Percentiles rank a stretch among this genome's conserved stretches.
phyloP scores from a whole-genome alignment of 1,140 invertebrate species.

The Cydia strobilella region DNA sequence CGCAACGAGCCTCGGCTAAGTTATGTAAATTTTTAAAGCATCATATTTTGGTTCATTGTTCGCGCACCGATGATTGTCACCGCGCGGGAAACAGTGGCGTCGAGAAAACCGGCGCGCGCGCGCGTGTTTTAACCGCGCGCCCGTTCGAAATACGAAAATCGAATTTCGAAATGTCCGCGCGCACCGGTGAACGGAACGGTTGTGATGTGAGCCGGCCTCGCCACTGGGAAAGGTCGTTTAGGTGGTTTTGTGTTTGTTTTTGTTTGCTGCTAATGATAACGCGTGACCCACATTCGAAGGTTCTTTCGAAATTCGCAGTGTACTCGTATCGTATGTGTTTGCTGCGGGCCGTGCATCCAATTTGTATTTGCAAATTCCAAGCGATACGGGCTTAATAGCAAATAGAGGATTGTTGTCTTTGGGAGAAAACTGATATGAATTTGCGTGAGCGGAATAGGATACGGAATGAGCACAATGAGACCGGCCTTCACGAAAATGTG shows the following conservation, averaged over 20 bases:
- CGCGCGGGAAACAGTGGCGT: slow-evolving; percentile 59
- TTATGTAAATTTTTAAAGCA: slow-evolving; percentile 39
- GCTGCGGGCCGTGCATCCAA: background rate
- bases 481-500: slow-evolving; percentile 12
- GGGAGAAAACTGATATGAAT: slow-evolving; percentile 21
- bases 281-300: background rate
- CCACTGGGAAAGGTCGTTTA: slow-evolving; percentile 42
- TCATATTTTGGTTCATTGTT: slow-evolving; percentile 42
- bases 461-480: slow-evolving; percentile 3
- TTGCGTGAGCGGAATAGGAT: background rate
- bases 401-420: background rate
- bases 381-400: slow-evolving; percentile 9
- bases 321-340: background rate
- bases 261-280: slow-evolving; percentile 33
- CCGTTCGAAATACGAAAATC: slow-evolving; percentile 45
- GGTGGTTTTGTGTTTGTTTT: slow-evolving; percentile 71
- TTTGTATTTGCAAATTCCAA: slow-evolving; percentile 7
- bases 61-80: slow-evolving; percentile 41
- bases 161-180: slow-evolving; percentile 60
- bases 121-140: slow-evolving; percentile 60
- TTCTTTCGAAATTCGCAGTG: slow-evolving; percentile 5
- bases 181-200: slow-evolving; percentile 51
- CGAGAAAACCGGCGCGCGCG: slow-evolving; percentile 63
- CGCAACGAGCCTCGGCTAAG: slow-evolving; percentile 9
- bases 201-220: slow-evolving; percentile 54